phyloP scores from a whole-genome alignment of 1,140 invertebrate genomes.

The Dysdera silvatica region DNA sequence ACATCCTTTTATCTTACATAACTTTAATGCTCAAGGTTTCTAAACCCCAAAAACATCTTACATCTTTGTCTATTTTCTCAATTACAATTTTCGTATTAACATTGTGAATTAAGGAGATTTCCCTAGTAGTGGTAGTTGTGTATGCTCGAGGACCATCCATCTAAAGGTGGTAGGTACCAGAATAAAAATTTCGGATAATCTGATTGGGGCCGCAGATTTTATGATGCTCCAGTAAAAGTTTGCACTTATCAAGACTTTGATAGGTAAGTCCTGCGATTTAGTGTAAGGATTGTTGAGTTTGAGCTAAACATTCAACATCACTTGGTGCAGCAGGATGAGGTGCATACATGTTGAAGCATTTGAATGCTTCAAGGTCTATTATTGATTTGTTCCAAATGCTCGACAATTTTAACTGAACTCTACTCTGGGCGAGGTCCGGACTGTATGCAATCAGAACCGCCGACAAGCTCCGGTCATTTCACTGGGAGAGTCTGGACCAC shows the following conservation, averaged over 20 bases:
- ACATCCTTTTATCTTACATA: background rate
- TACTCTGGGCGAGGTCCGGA: too few relatives aligned
- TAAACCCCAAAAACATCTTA: constrained; percentile 6
- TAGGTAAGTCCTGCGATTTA: background rate
- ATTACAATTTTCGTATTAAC: background rate
- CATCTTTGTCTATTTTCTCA: background rate
- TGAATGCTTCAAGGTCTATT: background rate
- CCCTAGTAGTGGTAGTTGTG: background rate
- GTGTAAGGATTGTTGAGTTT: background rate
- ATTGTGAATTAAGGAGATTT: background rate
- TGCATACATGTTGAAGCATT: background rate
- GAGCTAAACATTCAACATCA: background rate
- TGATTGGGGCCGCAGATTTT: background rate
- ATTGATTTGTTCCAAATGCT: background rate
- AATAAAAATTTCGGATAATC: background rate
- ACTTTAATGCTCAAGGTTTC: background rate
- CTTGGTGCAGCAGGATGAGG: background rate
- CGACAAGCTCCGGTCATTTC: too few relatives aligned
- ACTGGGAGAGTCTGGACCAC: too few relatives aligned
- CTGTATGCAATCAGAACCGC: too few relatives aligned
- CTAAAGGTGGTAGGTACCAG: background rate
- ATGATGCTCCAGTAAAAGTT: background rate
- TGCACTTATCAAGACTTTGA: background rate
- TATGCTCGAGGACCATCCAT: background rate
- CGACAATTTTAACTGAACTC: background rate